phyloP scores from a whole-genome alignment of 1,140 invertebrate species.

The Monomorium pharaonis region DNA sequence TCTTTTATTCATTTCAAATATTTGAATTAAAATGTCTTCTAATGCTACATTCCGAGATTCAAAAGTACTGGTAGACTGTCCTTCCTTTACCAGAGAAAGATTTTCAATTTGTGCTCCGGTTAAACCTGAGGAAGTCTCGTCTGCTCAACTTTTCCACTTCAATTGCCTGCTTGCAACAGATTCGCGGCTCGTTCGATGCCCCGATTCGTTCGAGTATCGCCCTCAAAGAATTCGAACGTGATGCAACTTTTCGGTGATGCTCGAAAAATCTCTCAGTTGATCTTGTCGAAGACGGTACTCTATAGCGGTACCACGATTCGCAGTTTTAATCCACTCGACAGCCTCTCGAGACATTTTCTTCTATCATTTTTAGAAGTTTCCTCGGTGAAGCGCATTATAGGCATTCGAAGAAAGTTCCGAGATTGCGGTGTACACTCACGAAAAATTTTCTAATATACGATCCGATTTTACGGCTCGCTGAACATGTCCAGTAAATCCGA shows the following conservation, averaged over 20 bases:
- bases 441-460: conserved; percentile 69
- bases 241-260: conserved; percentile 21
- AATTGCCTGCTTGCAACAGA: conserved; percentile 61
- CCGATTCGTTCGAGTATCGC: conserved; percentile 5
- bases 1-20: conserved; percentile 27
- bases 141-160: conserved; percentile 74
- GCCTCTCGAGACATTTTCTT: conserved; percentile 8
- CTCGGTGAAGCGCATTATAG: background rate
- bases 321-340: conserved; percentile 27
- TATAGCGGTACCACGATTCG: background rate
- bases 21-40: conserved; percentile 64
- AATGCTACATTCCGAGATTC: conserved; percentile 65
- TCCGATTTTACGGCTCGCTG: conserved; percentile 66
- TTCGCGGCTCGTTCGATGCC: background rate
- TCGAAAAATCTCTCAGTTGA: conserved; percentile 35
- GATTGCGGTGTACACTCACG: background rate
- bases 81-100: conserved; percentile 61
- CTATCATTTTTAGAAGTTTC: background rate
- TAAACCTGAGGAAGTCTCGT: conserved; percentile 73
- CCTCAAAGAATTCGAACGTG: conserved; percentile 47
- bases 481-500: conserved; percentile 66
- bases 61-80: conserved; percentile 62
- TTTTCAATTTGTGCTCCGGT: conserved; percentile 70
- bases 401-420: background rate
- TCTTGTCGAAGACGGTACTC: background rate